A percentile compares a stretch with the other conserved stretches of the same genome.
Conservation (phyloP, 1,140 invertebrate genomes). For the Ditylenchus dipsaci region DNA sequence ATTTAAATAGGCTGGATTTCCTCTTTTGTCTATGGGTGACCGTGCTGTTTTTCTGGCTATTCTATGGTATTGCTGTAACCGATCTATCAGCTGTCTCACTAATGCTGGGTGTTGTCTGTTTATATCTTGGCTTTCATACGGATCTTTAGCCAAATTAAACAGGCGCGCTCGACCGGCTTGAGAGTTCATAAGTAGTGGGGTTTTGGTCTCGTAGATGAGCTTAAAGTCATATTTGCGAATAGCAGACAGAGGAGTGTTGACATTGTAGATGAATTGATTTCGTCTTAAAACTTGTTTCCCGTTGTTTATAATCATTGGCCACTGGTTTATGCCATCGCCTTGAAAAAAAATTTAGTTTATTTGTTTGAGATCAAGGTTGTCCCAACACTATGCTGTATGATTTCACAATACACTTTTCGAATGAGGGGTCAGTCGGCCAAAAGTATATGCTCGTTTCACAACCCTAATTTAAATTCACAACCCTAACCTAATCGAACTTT, state of each 20-base stretch:
- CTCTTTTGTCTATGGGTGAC: neutral
- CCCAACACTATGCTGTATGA: too few species aligned
- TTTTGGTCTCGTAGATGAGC: neutral
- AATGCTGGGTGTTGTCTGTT: neutral
- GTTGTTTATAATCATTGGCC: slow-evolving; percentile 39
- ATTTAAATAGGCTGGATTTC: slow-evolving; percentile 4
- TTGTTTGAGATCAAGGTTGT: too few species aligned
- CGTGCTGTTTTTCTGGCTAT: neutral
- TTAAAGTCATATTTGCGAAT: slow-evolving; percentile 25
- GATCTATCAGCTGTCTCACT: neutral
- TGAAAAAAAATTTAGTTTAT: neutral
- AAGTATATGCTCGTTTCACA: too few species aligned
- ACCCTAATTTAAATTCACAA: too few species aligned
- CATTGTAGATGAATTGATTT: slow-evolving; percentile 50
- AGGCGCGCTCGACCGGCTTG: neutral
- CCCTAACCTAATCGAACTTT: too few species aligned
- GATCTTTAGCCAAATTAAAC: neutral
- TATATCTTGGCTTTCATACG: neutral
- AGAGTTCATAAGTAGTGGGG: neutral
- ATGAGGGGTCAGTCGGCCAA: too few species aligned
- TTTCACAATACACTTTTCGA: too few species aligned
- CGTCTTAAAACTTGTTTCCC: slow-evolving; percentile 24
- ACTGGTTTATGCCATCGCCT: slow-evolving; percentile 54
- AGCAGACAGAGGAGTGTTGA: slow-evolving; percentile 43
- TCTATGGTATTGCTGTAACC: neutral